These are phyloP conservation scores for Archaeoteleia sp. DNA, from an alignment of 2,888 invertebrate species.

Conservation along the genomic window DNA sequence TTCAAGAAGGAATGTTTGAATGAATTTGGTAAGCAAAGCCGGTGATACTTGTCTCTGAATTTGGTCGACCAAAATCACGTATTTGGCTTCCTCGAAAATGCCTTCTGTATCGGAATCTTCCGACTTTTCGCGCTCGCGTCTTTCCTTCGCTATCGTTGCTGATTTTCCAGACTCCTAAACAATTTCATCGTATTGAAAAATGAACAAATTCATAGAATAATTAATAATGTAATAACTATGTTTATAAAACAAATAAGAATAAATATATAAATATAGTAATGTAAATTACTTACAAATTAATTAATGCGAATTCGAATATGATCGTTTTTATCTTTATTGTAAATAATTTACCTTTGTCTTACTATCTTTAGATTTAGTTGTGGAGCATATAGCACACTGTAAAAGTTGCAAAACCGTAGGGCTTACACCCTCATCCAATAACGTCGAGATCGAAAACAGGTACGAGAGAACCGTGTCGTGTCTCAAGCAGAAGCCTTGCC, in stretches of 20 bases:
- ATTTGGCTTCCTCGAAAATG: conserved; percentile 81
- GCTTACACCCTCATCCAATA: conserved; percentile 93
- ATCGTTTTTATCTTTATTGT: too few species aligned
- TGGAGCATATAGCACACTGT: conserved; percentile 89
- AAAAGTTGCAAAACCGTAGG: conserved; percentile 92
- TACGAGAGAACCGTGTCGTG: conserved; percentile 88
- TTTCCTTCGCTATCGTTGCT: conserved; percentile 68
- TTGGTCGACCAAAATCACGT: conserved; percentile 81
- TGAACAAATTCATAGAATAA: too few species aligned
- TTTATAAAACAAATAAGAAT: conserved; percentile 6
- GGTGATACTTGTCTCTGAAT: conserved; percentile 80
- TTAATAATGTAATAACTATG: conserved; percentile 13
- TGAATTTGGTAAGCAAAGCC: conserved; percentile 79
- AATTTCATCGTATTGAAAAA: too few species aligned
- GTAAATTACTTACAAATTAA: conserved; percentile 9
- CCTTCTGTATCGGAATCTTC: conserved; percentile 82
- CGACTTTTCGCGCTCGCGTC: conserved; percentile 81
- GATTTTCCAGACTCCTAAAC: conserved; percentile 64
- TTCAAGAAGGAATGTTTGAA: conserved; percentile 93
- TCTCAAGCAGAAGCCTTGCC: conserved; percentile 91
- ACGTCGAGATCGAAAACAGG: conserved; percentile 85
- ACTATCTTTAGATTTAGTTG: conserved; percentile 66
- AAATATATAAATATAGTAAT: too few species aligned
- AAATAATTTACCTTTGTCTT: conserved; percentile 62
- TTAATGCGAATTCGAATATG: not conserved